phyloP scores from a whole-genome alignment of 1,140 invertebrate species.

The Xylocopa sonorina region DNA sequence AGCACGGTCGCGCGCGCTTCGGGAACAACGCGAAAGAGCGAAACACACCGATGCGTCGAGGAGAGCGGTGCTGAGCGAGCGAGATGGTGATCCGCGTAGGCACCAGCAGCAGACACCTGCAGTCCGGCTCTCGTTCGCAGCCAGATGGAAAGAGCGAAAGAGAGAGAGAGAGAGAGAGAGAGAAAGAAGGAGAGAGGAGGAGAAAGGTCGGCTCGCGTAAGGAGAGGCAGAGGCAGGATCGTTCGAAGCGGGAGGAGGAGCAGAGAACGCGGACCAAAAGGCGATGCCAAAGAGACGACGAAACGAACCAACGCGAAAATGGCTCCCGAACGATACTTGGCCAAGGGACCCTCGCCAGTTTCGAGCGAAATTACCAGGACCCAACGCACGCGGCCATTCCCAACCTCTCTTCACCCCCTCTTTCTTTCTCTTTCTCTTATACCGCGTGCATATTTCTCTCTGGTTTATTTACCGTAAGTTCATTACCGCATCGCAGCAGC shows the following conservation, averaged over 20 bases:
- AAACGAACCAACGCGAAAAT: slow-evolving; percentile 68
- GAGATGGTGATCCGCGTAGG: not conserved
- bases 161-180: no score
- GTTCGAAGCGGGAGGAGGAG: not conserved
- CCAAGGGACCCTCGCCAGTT: slow-evolving; percentile 64
- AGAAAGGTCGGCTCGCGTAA: slow-evolving; percentile 28
- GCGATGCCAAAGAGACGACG: slow-evolving; percentile 69
- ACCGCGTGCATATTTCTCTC: slow-evolving; percentile 12
- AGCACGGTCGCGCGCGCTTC: slow-evolving; percentile 26
- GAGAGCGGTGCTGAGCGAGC: not conserved
- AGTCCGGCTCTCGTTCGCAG: not conserved
- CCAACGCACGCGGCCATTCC: no score
- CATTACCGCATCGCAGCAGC: slow-evolving; percentile 49
- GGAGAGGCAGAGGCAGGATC: slow-evolving; percentile 31
- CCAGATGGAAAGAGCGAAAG: slow-evolving; percentile 35
- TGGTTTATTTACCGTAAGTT: slow-evolving; percentile 64
- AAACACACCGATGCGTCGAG: not conserved
- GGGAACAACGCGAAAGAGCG: slow-evolving; percentile 44
- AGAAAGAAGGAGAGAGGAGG: slow-evolving; percentile 56
- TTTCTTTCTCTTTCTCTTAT: slow-evolving; percentile 20
- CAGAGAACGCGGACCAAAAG: slow-evolving; percentile 46
- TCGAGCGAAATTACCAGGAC: slow-evolving; percentile 63
- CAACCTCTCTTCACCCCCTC: no score
- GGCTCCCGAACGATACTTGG: slow-evolving; percentile 63
- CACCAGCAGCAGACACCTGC: slow-evolving; percentile 46